phyloP scores from a whole-genome alignment of 2,113 vertebrate genomes.

The Boleophthalmus pectinirostris region DNA sequence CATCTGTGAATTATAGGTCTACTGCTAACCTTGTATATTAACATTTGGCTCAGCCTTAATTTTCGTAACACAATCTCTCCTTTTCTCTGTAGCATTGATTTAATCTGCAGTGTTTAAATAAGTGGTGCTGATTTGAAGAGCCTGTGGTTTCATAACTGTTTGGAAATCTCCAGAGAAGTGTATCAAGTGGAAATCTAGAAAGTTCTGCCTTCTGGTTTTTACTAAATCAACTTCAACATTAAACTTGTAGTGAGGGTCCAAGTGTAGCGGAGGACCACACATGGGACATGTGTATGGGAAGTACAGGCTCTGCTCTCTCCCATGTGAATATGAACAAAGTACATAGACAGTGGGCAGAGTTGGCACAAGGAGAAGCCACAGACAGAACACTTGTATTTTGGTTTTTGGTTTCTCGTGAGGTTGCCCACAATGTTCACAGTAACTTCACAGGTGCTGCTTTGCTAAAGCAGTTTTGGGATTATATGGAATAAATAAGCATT shows the following conservation, averaged over 20 bases:
- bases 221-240: conserved; percentile 52
- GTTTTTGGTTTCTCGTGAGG: conserved; percentile 32
- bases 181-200: conserved; percentile 56
- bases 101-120: conserved; percentile 17
- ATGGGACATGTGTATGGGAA: conserved; percentile 50
- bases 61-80: conserved; percentile 36
- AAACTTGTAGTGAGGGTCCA: conserved; percentile 38
- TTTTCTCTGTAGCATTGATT: conserved; percentile 18
- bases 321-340: conserved; percentile 30
- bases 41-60: conserved; percentile 1
- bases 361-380: conserved; percentile 25
- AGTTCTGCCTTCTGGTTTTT: conserved; percentile 44
- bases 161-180: conserved; percentile 28
- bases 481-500: neutral
- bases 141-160: conserved; percentile 45
- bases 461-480: neutral
- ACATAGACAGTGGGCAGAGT: conserved; percentile 41
- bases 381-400: conserved; percentile 21
- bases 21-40: neutral
- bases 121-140: conserved; percentile 20
- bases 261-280: conserved; percentile 51
- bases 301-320: conserved; percentile 38
- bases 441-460: conserved; percentile 23
- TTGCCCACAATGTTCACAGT: conserved; percentile 29
- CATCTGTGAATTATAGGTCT: neutral